These are phyloP conservation scores for Embiotoca jacksoni DNA, from an alignment of 2,113 vertebrate species.

Conservation along the genomic window DNA sequence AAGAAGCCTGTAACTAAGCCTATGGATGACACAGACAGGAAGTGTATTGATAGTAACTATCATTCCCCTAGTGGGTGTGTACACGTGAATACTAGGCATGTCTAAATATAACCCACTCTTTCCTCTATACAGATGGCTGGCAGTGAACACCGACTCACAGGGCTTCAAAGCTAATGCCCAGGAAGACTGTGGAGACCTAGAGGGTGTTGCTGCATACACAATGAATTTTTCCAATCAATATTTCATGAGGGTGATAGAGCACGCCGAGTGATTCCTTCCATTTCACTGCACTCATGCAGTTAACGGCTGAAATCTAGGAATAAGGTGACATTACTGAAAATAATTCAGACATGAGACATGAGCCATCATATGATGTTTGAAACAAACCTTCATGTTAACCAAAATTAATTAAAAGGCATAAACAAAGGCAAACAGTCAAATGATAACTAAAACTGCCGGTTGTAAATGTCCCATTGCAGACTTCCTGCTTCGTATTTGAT, in stretches of 20 bases:
- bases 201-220: constrained; percentile 47
- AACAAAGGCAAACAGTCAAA: too few relatives aligned
- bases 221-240: constrained; percentile 55
- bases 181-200: constrained; percentile 44
- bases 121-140: constrained; percentile 56
- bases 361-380: too few relatives aligned
- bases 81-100: constrained; percentile 43
- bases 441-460: too few relatives aligned
- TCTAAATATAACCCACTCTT: constrained; percentile 54
- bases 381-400: too few relatives aligned
- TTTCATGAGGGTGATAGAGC: constrained; percentile 47
- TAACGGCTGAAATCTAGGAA: too few relatives aligned
- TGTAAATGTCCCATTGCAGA: too few relatives aligned
- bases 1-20: constrained; percentile 19
- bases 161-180: constrained; percentile 58
- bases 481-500: too few relatives aligned
- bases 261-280: constrained; percentile 39
- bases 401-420: too few relatives aligned
- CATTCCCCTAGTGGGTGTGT: constrained; percentile 31
- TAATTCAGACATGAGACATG: too few relatives aligned
- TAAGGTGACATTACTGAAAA: too few relatives aligned
- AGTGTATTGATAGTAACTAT: constrained; percentile 38
- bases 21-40: constrained; percentile 43
- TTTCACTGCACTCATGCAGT: background rate
- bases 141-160: constrained; percentile 37